Conservation (phyloP, 1,140 invertebrate genomes). For the Diabrotica undecimpunctata region DNA sequence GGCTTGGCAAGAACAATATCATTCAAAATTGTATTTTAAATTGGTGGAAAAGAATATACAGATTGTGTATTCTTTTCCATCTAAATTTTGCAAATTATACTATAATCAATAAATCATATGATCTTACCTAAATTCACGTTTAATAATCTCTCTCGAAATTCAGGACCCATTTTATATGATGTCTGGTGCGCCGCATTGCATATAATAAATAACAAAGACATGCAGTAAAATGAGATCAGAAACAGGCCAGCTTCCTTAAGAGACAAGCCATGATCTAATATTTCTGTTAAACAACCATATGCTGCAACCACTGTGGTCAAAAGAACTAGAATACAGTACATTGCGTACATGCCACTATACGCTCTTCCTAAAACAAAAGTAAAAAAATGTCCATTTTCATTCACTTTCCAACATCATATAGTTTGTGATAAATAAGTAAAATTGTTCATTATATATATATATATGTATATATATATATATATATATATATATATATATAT, state of each 20-base stretch:
- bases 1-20: too few relatives aligned
- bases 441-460: too few relatives aligned
- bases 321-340: conserved; percentile 65
- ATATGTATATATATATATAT: too few relatives aligned
- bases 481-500: too few relatives aligned
- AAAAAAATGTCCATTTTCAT: too few relatives aligned
- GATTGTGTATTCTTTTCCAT: too few relatives aligned
- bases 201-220: conserved; percentile 63
- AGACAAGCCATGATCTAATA: conserved; percentile 62
- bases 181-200: conserved; percentile 67
- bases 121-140: conserved; percentile 56
- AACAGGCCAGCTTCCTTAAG: conserved; percentile 66
- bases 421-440: too few relatives aligned
- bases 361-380: conserved; percentile 51
- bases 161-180: conserved; percentile 60
- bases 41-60: too few relatives aligned
- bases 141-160: conserved; percentile 60
- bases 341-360: conserved; percentile 68
- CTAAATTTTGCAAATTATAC: too few relatives aligned
- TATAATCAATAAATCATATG: too few relatives aligned
- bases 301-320: conserved; percentile 65
- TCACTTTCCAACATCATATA: too few relatives aligned
- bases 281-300: conserved; percentile 64
- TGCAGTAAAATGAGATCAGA: conserved; percentile 64
- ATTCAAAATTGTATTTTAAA: too few relatives aligned